A percentile compares a stretch with the other conserved stretches of the same genome.
Evolutionary conservation across 2,113 vertebrate genomes (phyloP).

Genomic region (Castor canadensis): DNA sequence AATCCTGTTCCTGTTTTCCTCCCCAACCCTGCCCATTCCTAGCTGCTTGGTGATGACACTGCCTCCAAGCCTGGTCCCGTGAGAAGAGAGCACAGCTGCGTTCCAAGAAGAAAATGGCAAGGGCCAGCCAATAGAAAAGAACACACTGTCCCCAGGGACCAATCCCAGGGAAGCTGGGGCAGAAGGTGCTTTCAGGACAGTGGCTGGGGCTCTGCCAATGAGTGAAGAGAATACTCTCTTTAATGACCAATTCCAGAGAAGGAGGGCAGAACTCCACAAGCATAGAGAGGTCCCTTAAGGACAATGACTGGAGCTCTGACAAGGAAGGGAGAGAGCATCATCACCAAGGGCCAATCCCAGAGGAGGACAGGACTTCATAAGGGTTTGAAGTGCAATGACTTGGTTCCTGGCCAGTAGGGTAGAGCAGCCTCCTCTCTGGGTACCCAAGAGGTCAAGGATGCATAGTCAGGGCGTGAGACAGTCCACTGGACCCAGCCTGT

Average conservation of each 20-base stretch:
- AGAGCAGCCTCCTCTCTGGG: background rate
- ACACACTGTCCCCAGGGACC: background rate
- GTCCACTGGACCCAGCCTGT: background rate
- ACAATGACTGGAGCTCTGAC: background rate
- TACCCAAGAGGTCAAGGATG: background rate
- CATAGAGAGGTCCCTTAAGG: background rate
- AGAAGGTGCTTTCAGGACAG: background rate
- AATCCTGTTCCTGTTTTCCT: background rate
- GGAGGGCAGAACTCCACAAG: background rate
- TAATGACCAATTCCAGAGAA: background rate
- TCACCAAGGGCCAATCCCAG: background rate
- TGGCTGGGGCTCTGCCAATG: background rate
- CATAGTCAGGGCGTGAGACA: background rate
- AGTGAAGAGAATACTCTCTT: background rate
- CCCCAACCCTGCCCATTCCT: background rate
- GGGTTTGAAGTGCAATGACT: background rate
- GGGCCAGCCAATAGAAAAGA: background rate
- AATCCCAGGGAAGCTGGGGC: background rate
- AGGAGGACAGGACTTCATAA: background rate
- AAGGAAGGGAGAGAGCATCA: background rate
- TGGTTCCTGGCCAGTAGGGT: too few relatives aligned
- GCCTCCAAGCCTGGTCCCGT: background rate
- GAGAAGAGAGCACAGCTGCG: background rate
- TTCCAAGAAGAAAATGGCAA: background rate
- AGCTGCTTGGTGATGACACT: background rate